phyloP scores from a whole-genome alignment of 2,888 invertebrate genomes.

The Pseudococcus longispinus region DNA sequence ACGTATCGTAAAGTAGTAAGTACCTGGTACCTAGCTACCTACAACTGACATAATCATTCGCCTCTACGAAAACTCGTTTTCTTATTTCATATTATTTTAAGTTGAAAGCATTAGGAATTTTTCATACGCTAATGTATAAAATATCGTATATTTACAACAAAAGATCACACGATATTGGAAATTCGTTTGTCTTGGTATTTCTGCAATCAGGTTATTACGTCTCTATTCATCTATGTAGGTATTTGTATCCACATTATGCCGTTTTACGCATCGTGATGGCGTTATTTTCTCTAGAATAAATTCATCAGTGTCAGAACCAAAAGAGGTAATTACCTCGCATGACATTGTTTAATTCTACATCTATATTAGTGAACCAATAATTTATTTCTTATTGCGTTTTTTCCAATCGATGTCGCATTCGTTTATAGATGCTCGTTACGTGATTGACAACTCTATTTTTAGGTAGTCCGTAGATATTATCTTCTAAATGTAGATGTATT shows the following conservation, averaged over 20 bases:
- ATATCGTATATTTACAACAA: conserved; percentile 21
- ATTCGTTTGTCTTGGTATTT: conserved; percentile 21
- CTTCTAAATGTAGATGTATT: not conserved
- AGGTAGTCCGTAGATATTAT: too few relatives aligned
- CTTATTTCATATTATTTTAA: conserved; percentile 31
- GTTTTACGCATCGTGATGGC: conserved; percentile 33
- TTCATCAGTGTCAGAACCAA: conserved; percentile 19
- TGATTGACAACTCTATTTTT: not conserved
- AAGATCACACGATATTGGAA: conserved; percentile 46
- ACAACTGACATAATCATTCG: conserved; percentile 41
- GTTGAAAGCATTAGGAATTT: conserved; percentile 15
- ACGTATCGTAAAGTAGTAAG: not conserved
- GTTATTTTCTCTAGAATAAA: conserved; percentile 30
- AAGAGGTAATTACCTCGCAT: conserved; percentile 23
- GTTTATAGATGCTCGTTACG: not conserved
- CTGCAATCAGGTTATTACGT: conserved; percentile 26
- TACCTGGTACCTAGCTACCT: not conserved
- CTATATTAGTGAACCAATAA: conserved; percentile 17
- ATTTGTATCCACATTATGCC: not conserved
- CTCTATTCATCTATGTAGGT: not conserved
- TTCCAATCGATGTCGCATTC: not conserved
- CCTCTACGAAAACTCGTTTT: not conserved
- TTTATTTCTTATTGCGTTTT: not conserved
- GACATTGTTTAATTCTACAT: conserved; percentile 39
- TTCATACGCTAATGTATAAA: conserved; percentile 1